phyloP scores from a whole-genome alignment of 30 jellyfish, hydroid and myxozoan species.

The Hydra vulgaris region DNA sequence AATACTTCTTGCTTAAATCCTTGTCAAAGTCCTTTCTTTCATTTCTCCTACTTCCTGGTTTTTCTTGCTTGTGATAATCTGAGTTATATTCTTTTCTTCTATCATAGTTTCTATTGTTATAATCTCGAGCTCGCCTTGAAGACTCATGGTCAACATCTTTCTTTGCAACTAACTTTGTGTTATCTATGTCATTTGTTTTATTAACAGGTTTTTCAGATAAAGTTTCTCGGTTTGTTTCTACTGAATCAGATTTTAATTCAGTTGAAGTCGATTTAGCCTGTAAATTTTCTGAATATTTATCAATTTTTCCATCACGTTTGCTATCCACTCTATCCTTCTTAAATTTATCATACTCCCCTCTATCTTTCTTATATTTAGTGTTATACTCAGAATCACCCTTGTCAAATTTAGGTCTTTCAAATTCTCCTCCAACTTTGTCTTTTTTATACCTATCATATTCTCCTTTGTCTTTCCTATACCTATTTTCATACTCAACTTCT shows the following conservation, averaged over 20 bases:
- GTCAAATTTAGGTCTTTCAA: background rate
- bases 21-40: conserved; percentile 2
- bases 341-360: background rate
- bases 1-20: background rate
- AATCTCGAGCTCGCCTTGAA: background rate
- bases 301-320: conserved; percentile 7
- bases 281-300: conserved; percentile 4
- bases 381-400: background rate
- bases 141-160: conserved; percentile 7
- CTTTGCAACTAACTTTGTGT: background rate
- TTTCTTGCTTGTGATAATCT: conserved; percentile 4
- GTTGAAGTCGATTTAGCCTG: background rate
- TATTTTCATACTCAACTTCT: background rate
- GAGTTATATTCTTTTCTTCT: background rate
- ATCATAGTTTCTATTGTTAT: background rate
- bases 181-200: background rate
- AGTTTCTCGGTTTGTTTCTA: background rate
- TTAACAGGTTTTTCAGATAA: background rate
- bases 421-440: background rate
- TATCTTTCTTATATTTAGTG: background rate
- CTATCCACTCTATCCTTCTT: conserved; percentile 25
- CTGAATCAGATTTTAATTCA: background rate
- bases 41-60: conserved; percentile 1
- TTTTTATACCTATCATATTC: conserved; percentile 1
- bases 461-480: background rate